Percentiles rank a stretch among this genome's conserved stretches.
Evolutionary conservation across 2,113 vertebrate genomes (phyloP).

Genomic region (Nibea albiflora): DNA sequence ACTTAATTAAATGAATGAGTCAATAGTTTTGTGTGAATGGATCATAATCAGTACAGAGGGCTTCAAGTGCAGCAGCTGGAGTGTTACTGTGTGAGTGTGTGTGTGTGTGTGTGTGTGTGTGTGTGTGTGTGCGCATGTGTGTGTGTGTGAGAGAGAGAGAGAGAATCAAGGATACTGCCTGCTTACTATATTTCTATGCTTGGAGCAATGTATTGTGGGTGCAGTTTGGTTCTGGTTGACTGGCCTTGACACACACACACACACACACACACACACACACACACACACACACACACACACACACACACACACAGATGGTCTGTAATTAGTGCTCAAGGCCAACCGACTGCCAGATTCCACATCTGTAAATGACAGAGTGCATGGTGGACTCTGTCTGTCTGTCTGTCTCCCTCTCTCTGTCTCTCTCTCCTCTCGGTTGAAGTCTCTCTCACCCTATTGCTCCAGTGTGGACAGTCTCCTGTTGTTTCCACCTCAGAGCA

Average conservation of each 20-base stretch:
- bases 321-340: constrained; percentile 70
- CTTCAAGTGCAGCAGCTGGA: constrained; percentile 25
- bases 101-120: constrained; percentile 31
- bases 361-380: constrained; percentile 78
- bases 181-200: constrained; percentile 49
- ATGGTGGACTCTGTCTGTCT: constrained; percentile 16
- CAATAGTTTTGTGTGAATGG: constrained; percentile 34
- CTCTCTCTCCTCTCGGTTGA: constrained; percentile 12
- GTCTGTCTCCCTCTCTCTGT: neutral
- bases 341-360: constrained; percentile 74
- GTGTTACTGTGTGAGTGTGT: constrained; percentile 18
- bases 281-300: neutral
- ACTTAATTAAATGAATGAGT: constrained; percentile 40
- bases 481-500: constrained; percentile 29
- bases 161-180: constrained; percentile 20
- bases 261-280: neutral
- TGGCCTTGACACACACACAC: constrained; percentile 44
- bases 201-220: constrained; percentile 66
- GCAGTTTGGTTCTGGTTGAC: constrained; percentile 67
- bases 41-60: constrained; percentile 20
- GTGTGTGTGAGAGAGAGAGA: neutral
- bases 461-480: neutral
- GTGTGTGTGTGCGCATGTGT: constrained; percentile 26
- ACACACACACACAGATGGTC: constrained; percentile 25
- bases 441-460: neutral